Evolutionary conservation across 2,113 vertebrate genomes (phyloP).

Genomic region (Haliaeetus leucogaster): DNA sequence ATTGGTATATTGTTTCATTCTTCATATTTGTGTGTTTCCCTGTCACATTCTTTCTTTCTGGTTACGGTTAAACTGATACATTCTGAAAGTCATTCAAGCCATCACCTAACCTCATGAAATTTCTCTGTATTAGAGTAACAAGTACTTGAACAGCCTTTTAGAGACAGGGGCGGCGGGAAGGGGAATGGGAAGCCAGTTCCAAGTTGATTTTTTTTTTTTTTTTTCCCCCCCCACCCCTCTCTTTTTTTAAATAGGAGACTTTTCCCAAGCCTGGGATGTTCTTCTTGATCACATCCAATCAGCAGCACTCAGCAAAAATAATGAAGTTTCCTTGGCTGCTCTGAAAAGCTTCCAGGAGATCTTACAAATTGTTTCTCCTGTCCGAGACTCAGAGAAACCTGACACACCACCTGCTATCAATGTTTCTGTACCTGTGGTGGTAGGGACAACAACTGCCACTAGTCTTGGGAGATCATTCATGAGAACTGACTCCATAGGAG

Average conservation of each 20-base stretch:
- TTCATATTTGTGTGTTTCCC: neutral
- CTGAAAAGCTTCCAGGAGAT: constrained; percentile 99
- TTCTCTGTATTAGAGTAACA: neutral
- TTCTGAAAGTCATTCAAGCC: neutral
- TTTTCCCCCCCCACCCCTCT: neutral
- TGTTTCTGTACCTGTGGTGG: constrained; percentile 83
- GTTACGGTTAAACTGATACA: neutral
- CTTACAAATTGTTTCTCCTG: constrained; percentile 92
- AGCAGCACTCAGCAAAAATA: constrained; percentile 97
- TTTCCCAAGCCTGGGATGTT: constrained; percentile 96
- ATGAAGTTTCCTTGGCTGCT: constrained; percentile 95
- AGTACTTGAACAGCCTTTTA: neutral
- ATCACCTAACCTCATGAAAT: neutral
- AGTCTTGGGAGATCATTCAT: constrained; percentile 85
- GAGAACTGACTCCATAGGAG: constrained; percentile 89
- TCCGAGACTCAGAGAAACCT: constrained; percentile 86
- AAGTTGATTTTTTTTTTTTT: neutral
- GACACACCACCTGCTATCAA: constrained; percentile 84
- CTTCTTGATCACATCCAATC: constrained; percentile 97
- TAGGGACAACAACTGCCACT: constrained; percentile 83
- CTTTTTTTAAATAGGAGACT: constrained; percentile 80
- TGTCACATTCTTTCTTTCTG: neutral
- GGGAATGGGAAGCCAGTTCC: neutral
- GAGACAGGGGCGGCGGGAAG: neutral
- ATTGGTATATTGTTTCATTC: neutral